A percentile compares a stretch with the other conserved stretches of the same genome.
Conservation (phyloP, 2,113 vertebrate species). For the Megaceryle torquata region DNA sequence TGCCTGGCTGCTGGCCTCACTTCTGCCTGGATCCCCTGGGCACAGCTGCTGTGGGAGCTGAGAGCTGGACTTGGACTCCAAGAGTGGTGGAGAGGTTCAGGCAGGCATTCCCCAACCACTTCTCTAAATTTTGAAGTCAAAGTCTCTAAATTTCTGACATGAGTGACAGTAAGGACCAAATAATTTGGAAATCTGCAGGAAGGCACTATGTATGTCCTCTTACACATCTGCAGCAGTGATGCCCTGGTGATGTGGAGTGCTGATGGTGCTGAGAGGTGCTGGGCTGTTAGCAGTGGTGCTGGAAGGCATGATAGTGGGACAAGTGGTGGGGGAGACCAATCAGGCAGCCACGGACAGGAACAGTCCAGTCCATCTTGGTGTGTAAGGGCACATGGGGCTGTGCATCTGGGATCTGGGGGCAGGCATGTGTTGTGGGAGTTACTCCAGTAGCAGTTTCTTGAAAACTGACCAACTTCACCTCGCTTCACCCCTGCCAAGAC, state of each 20-base stretch:
- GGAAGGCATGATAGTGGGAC: neutral
- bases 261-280: neutral
- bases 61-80: neutral
- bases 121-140: neutral
- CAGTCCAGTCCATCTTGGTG: neutral
- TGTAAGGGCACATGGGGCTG: fast-evolving
- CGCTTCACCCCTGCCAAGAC: neutral
- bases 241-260: neutral
- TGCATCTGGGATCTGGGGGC: neutral
- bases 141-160: neutral
- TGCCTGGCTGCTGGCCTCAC: neutral
- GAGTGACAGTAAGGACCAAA: neutral
- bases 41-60: neutral
- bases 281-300: neutral
- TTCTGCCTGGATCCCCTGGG: neutral
- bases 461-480: neutral
- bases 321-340: neutral
- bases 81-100: neutral
- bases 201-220: fast-evolving
- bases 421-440: neutral
- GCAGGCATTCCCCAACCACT: neutral
- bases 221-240: neutral
- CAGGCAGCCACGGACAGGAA: neutral
- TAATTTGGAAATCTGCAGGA: neutral
- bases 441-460: neutral